Evolutionary conservation across 2,888 invertebrate genomes (phyloP).

Genomic region (Tetheella fluctuosa): DNA sequence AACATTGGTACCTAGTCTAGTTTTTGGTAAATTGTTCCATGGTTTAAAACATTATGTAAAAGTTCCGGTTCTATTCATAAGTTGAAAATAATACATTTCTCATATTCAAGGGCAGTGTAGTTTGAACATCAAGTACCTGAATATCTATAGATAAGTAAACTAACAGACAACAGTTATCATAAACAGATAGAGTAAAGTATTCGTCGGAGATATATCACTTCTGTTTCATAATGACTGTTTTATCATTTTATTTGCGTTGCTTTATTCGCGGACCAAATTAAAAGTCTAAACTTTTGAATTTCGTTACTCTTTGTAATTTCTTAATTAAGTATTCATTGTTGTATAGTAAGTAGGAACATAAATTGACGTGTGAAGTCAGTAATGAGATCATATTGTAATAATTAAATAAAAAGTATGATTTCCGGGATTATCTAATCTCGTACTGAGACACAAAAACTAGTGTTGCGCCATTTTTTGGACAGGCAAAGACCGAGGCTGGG

Average conservation of each 20-base stretch:
- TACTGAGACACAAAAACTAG: neutral
- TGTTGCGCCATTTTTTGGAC: neutral
- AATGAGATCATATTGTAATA: neutral
- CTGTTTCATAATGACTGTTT: neutral
- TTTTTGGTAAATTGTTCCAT: no score
- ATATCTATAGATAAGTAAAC: neutral
- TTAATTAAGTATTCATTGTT: neutral
- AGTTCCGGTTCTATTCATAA: no score
- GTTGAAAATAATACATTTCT: neutral
- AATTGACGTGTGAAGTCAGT: slow-evolving; percentile 8
- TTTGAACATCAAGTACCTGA: neutral
- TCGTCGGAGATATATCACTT: neutral
- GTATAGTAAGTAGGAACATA: neutral
- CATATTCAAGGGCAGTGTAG: neutral
- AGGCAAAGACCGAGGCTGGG: neutral
- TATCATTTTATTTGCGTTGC: neutral
- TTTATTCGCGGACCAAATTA: neutral
- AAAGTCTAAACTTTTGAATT: neutral
- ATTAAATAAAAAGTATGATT: neutral
- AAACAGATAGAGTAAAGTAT: neutral
- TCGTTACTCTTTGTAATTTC: neutral
- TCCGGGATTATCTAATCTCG: neutral
- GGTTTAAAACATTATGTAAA: no score
- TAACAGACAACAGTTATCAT: neutral
- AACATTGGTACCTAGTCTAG: neutral